Evolutionary conservation across 2,113 vertebrate species (phyloP).

Genomic region (Apteryx mantelli): DNA sequence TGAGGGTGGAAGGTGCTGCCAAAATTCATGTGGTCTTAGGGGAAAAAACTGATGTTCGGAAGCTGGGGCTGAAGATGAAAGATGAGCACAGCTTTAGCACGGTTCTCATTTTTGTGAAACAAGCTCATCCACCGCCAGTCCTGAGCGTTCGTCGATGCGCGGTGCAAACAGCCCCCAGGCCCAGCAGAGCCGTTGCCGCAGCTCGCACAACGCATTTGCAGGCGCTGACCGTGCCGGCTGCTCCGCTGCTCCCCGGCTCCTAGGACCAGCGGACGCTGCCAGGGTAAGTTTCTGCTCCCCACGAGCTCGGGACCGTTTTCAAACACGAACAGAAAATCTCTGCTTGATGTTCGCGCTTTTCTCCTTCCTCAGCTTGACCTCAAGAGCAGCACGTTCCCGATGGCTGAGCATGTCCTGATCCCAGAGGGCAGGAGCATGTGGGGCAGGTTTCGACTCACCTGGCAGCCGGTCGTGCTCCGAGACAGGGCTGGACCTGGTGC

Average conservation of each 20-base stretch:
- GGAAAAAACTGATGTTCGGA: neutral
- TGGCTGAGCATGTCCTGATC: neutral
- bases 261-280: neutral
- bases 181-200: neutral
- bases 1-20: neutral
- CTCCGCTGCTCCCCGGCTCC: neutral
- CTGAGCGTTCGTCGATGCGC: rapidly evolving
- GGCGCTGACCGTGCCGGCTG: neutral
- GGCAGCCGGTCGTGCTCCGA: no score
- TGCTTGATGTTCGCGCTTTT: neutral
- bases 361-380: neutral
- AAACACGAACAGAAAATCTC: neutral
- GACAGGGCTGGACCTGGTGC: no score
- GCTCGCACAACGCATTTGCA: rapidly evolving
- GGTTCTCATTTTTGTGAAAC: neutral
- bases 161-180: neutral
- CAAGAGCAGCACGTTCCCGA: neutral
- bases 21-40: no score
- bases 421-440: neutral
- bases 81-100: neutral
- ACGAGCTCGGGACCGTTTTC: neutral
- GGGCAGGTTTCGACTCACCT: no score
- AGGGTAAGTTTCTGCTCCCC: neutral
- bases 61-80: neutral
- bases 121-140: neutral